phyloP scores from a whole-genome alignment of 1,140 invertebrate species.

The Sminthurides bifidus region DNA sequence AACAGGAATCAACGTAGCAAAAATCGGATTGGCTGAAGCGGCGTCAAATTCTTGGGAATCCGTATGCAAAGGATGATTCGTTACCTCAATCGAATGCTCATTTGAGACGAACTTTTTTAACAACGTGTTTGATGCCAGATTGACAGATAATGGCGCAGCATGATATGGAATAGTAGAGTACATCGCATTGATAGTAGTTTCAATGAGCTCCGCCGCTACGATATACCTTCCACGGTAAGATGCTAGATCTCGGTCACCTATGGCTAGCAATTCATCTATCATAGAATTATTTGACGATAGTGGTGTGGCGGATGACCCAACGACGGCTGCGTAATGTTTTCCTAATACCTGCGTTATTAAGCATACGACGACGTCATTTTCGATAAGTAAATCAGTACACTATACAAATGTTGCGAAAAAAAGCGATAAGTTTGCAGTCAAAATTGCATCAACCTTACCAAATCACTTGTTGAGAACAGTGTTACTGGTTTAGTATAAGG shows the following conservation, averaged over 20 bases:
- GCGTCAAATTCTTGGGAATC: constrained; percentile 20
- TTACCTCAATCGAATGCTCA: constrained; percentile 44
- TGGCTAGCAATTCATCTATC: neutral
- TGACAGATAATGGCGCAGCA: constrained; percentile 49
- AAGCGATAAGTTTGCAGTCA: neutral
- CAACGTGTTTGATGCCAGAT: constrained; percentile 46
- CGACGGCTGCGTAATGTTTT: constrained; percentile 3
- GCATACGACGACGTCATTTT: neutral
- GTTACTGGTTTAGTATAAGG: constrained; percentile 24
- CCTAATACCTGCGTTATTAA: neutral
- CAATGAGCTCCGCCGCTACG: constrained; percentile 23
- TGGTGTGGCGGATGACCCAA: constrained; percentile 11
- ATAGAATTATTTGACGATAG: neutral
- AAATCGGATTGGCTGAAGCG: constrained; percentile 25
- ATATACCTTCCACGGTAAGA: constrained; percentile 24
- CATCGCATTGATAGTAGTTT: constrained; percentile 26
- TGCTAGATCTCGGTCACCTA: constrained; percentile 19
- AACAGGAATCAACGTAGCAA: constrained; percentile 17
- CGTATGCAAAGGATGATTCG: constrained; percentile 53
- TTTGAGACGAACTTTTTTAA: constrained; percentile 36
- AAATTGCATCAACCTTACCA: neutral
- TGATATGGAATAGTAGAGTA: constrained; percentile 52
- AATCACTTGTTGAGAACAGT: constrained; percentile 3
- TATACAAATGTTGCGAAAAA: too few species aligned
- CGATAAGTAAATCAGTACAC: neutral